Conservation (phyloP, 1,140 invertebrate species). For the Goniozus legneri region DNA sequence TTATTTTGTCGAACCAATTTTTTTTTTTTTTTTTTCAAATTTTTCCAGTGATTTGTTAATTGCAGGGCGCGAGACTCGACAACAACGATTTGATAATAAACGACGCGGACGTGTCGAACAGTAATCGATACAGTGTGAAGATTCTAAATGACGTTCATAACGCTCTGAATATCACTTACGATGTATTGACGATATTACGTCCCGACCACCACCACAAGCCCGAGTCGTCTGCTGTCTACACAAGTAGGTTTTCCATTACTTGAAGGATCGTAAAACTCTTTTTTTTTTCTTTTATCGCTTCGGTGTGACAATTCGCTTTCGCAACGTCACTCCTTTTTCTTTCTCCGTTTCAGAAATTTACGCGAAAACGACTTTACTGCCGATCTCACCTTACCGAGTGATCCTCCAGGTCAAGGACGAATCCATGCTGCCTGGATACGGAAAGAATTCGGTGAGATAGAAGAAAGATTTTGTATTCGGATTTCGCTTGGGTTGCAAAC, state of each 20-base stretch:
- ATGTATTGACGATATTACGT: constrained; percentile 36
- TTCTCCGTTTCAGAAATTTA: constrained; percentile 31
- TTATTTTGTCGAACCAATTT: background rate
- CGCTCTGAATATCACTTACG: constrained; percentile 38
- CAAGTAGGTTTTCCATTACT: constrained; percentile 30
- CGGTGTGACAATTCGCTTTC: background rate
- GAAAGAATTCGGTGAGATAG: constrained; percentile 44
- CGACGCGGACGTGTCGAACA: constrained; percentile 37
- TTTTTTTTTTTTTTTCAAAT: background rate
- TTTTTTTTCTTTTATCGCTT: background rate
- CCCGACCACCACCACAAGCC: constrained; percentile 20
- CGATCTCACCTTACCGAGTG: constrained; percentile 50
- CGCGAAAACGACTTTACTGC: constrained; percentile 40
- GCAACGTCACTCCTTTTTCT: no score
- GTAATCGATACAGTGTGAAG: constrained; percentile 38
- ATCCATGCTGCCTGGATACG: constrained; percentile 35
- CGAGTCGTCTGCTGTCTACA: constrained; percentile 37
- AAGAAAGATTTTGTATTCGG: no score
- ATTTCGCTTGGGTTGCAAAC: no score
- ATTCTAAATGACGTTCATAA: constrained; percentile 38
- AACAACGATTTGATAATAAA: constrained; percentile 39
- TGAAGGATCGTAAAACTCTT: no score
- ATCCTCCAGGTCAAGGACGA: constrained; percentile 45
- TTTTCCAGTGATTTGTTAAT: constrained; percentile 7
- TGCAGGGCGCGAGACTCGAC: constrained; percentile 39